These are phyloP conservation scores for Catalaphyllia jardinei DNA, from an alignment of 64 coral and sea anemone species.

Conservation along the genomic window DNA sequence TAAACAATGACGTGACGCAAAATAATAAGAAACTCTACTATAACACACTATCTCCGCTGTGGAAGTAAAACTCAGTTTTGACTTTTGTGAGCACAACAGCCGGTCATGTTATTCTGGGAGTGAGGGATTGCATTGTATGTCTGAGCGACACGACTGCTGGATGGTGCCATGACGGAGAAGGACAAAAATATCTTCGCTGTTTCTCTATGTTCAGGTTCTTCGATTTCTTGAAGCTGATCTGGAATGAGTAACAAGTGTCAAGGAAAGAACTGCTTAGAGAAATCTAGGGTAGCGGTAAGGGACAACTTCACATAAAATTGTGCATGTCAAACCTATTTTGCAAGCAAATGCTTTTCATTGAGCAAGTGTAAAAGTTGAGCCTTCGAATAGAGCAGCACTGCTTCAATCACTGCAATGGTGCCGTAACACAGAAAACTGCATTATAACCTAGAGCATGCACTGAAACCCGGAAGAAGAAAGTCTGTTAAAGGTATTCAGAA, in stretches of 20 bases:
- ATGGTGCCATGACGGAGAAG: too few species aligned
- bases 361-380: too few species aligned
- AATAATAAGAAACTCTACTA: background rate
- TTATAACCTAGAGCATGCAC: too few species aligned
- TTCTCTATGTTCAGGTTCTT: background rate
- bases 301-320: background rate
- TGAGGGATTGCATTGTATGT: background rate
- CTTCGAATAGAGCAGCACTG: too few species aligned
- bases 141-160: background rate
- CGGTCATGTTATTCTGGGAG: background rate
- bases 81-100: background rate
- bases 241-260: conserved; percentile 63
- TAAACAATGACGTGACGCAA: background rate
- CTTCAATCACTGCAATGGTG: too few species aligned
- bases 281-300: background rate
- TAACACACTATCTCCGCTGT: background rate
- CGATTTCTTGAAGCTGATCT: conserved; percentile 63
- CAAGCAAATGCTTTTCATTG: too few species aligned
- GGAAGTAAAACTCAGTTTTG: background rate
- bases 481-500: too few species aligned
- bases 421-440: too few species aligned
- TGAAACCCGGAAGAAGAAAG: too few species aligned
- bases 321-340: too few species aligned
- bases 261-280: conserved; percentile 8
- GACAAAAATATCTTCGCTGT: background rate